Evolutionary conservation across 1,140 invertebrate species (phyloP).

Genomic region (Rhagoletis zephyria): DNA sequence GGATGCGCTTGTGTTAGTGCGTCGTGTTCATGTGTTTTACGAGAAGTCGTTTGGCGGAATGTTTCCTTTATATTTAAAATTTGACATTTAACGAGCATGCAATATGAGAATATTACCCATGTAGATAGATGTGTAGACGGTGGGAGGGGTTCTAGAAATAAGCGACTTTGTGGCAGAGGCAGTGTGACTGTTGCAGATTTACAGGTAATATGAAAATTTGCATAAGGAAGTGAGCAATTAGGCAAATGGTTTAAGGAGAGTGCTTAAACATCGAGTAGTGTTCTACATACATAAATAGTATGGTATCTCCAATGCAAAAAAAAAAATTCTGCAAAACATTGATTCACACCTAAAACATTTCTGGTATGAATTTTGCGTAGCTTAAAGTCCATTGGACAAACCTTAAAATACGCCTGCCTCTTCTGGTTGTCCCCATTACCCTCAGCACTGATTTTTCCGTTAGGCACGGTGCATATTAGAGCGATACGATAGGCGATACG

Average conservation of each 20-base stretch:
- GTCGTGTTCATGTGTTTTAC: background rate
- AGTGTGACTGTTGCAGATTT: background rate
- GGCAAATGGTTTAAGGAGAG: background rate
- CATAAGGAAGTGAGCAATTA: background rate
- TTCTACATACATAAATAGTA: too few relatives aligned
- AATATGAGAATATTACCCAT: background rate
- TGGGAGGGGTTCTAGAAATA: background rate
- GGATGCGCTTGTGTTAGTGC: background rate
- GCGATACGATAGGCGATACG: too few relatives aligned
- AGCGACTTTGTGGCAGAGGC: background rate
- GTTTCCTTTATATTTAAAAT: background rate
- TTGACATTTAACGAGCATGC: background rate
- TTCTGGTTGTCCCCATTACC: background rate
- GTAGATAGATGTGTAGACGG: background rate
- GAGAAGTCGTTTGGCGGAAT: background rate
- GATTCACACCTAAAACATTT: too few relatives aligned
- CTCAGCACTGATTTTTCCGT: background rate
- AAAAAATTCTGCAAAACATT: too few relatives aligned
- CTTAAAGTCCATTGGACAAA: background rate
- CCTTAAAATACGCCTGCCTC: background rate
- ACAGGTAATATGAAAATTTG: background rate
- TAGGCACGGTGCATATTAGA: too few relatives aligned
- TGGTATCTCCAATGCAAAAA: too few relatives aligned
- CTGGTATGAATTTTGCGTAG: too few relatives aligned
- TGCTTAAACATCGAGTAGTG: too few relatives aligned